A percentile compares a stretch with the other conserved stretches of the same genome.
Conservation (phyloP, 2,888 invertebrate genomes). For the Coleophora flavipennella region DNA sequence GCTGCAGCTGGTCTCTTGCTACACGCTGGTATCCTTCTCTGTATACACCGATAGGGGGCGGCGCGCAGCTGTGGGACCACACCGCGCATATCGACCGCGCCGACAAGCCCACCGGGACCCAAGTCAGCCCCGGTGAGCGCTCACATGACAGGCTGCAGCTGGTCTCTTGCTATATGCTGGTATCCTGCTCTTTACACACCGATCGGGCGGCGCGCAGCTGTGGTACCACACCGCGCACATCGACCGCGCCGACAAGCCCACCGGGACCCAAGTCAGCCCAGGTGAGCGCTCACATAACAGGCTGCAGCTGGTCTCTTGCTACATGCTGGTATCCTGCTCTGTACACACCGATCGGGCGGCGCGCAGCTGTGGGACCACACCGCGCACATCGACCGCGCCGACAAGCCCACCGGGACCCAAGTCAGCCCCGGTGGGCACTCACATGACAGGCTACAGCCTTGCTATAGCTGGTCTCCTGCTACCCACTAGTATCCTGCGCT, state of each 20-base stretch:
- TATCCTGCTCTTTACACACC: no score
- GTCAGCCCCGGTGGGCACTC: no score
- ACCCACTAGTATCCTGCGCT: no score
- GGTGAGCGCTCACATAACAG: not conserved
- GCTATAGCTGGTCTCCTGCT: no score
- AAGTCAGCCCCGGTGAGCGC: no score
- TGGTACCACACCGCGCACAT: conserved; percentile 97
- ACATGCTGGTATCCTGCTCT: not conserved
- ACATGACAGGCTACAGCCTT: no score
- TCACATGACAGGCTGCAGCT: no score
- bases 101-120: conserved; percentile 28
- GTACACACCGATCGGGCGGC: no score
- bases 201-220: no score
- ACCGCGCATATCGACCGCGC: conserved; percentile 92
- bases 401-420: conserved; percentile 24
- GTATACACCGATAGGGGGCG: conserved; percentile 94
- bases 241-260: conserved; percentile 75
- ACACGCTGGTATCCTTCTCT: conserved; percentile 94
- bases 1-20: conserved; percentile 84
- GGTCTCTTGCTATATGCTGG: no score
- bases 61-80: conserved; percentile 98
- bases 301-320: conserved; percentile 22
- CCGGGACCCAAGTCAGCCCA: not conserved
- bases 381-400: conserved; percentile 12
- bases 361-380: conserved; percentile 98